These are phyloP conservation scores for Acanthosepion pharaonis DNA, from an alignment of 2,888 invertebrate species.

Conservation along the genomic window DNA sequence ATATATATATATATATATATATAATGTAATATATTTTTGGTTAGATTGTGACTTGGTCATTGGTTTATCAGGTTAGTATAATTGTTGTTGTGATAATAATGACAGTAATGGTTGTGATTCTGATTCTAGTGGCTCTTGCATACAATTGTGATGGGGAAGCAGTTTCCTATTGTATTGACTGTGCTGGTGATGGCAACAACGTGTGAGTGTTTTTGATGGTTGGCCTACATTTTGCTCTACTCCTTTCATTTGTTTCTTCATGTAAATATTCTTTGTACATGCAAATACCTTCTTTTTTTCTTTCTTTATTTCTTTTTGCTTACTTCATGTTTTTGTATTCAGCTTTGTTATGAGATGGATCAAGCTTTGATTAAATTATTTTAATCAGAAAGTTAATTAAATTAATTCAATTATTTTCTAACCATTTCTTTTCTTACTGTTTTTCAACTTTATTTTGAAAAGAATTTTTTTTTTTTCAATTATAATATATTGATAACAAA, in stretches of 20 bases:
- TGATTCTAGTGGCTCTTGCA: slow-evolving; percentile 14
- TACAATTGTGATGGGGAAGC: slow-evolving; percentile 1
- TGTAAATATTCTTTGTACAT: neutral
- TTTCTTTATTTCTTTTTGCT: neutral
- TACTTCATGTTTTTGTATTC: neutral
- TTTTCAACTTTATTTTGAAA: too few species aligned
- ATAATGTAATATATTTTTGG: neutral
- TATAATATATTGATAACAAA: too few species aligned
- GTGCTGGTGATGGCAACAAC: slow-evolving; percentile 23
- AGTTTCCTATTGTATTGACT: slow-evolving; percentile 33
- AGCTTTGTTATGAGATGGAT: slow-evolving; percentile 15
- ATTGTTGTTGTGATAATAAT: neutral
- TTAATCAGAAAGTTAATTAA: too few species aligned
- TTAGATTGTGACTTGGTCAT: neutral
- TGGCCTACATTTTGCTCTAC: slow-evolving; percentile 33
- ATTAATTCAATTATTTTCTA: too few species aligned
- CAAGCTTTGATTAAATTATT: neutral
- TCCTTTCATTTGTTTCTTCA: neutral
- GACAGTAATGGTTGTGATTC: neutral
- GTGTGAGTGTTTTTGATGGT: slow-evolving; percentile 33
- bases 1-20: too few species aligned
- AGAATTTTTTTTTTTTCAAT: too few species aligned
- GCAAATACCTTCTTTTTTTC: neutral
- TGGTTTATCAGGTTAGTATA: neutral
- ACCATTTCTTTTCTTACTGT: too few species aligned